These are phyloP conservation scores for Paragorgia papillata DNA, from an alignment of 92 coral and sea anemone genomes.

Conservation along the genomic window DNA sequence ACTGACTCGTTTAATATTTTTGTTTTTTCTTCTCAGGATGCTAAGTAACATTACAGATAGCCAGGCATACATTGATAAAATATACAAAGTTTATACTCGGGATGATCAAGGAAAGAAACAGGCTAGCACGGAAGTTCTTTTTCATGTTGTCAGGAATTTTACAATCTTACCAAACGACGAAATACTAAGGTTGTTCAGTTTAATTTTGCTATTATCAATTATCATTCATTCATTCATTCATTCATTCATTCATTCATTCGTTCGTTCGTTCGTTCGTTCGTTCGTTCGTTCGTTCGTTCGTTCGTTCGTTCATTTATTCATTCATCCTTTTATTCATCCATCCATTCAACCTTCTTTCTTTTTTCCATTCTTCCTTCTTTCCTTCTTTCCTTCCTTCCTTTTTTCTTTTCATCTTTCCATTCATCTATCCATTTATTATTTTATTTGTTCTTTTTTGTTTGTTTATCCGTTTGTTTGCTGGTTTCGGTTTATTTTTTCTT, in stretches of 20 bases:
- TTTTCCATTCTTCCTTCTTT: no score
- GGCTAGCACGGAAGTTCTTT: constrained; percentile 80
- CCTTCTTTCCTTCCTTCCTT: no score
- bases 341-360: no score
- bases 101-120: constrained; percentile 56
- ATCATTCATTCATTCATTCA: not conserved
- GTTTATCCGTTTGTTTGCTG: no score
- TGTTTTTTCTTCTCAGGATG: constrained; percentile 51
- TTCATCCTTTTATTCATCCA: no score
- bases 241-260: not conserved
- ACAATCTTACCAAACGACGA: constrained; percentile 76
- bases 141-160: constrained; percentile 78
- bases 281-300: not conserved
- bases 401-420: no score
- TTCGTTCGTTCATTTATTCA: not conserved
- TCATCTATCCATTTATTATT: no score
- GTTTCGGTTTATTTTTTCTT: no score
- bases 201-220: not conserved
- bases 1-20: no score
- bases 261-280: not conserved
- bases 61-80: constrained; percentile 82
- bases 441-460: no score
- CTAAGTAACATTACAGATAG: constrained; percentile 84
- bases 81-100: constrained; percentile 69
- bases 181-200: constrained; percentile 69